Percentiles rank a stretch among this genome's conserved stretches.
phyloP scores from a whole-genome alignment of 1,140 invertebrate species.

The Cardiocondyla obscurior region DNA sequence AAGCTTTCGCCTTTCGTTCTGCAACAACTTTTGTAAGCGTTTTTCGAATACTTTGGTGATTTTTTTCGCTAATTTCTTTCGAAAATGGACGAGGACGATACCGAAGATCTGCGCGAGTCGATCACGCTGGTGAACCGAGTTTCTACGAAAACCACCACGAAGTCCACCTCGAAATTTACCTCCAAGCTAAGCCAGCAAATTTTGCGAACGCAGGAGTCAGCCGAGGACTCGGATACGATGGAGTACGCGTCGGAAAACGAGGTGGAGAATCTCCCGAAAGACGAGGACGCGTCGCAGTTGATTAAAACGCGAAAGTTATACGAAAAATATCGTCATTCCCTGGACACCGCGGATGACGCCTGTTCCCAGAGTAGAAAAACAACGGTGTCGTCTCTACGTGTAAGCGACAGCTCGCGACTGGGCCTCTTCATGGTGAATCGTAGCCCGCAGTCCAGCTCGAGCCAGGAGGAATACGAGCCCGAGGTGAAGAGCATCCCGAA shows the following conservation, averaged over 20 bases:
- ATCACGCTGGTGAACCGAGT: constrained; percentile 64
- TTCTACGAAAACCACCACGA: constrained; percentile 45
- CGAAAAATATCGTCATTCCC: constrained; percentile 17
- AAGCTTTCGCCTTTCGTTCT: background rate
- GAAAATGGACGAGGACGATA: constrained; percentile 80
- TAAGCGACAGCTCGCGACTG: constrained; percentile 76
- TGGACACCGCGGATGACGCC: constrained; percentile 58
- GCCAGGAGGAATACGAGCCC: constrained; percentile 88
- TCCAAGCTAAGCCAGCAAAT: constrained; percentile 10
- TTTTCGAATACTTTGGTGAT: background rate
- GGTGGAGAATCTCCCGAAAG: constrained; percentile 78
- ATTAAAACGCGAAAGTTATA: constrained; percentile 33
- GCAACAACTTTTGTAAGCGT: background rate
- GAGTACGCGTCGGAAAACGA: constrained; percentile 79
- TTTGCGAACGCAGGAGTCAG: constrained; percentile 58
- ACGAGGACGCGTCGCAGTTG: constrained; percentile 57
- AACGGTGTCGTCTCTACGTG: constrained; percentile 62
- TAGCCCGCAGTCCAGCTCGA: constrained; percentile 88
- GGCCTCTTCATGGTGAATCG: constrained; percentile 85
- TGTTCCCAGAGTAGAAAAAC: constrained; percentile 12
- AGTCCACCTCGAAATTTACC: constrained; percentile 26
- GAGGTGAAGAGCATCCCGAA: constrained; percentile 79
- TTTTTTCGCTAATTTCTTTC: too few species aligned
- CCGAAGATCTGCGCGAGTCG: constrained; percentile 71
- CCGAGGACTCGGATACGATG: constrained; percentile 79